Evolutionary conservation across 2,888 invertebrate genomes (phyloP).

Genomic region (Thelaira solivaga): DNA sequence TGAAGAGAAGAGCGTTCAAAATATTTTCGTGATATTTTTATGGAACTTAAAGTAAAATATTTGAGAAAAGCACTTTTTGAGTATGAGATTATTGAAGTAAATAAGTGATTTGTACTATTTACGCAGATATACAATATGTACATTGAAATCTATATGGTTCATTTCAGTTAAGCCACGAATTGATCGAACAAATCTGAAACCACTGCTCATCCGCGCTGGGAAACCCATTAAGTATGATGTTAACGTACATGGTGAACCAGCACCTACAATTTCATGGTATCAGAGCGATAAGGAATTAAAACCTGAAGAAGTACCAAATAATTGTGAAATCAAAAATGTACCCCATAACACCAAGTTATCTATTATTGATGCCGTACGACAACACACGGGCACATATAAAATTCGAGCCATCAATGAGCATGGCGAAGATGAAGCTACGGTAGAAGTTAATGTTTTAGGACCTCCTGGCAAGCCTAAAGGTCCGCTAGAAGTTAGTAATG

Average conservation of each 20-base stretch:
- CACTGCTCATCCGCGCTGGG: conserved; percentile 91
- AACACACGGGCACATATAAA: conserved; percentile 93
- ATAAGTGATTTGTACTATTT: too few relatives aligned
- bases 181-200: conserved; percentile 95
- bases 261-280: conserved; percentile 95
- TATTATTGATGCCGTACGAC: conserved; percentile 86
- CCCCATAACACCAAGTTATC: conserved; percentile 93
- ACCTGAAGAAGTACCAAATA: conserved; percentile 79
- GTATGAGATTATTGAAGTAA: too few relatives aligned
- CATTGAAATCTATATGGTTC: too few relatives aligned
- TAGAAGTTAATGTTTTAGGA: conserved; percentile 92
- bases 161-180: conserved; percentile 95
- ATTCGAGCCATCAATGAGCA: conserved; percentile 93
- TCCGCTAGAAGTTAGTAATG: conserved; percentile 91
- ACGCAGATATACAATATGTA: too few relatives aligned
- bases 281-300: conserved; percentile 87
- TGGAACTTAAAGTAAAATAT: too few relatives aligned
- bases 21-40: too few relatives aligned
- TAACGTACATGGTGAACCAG: conserved; percentile 96
- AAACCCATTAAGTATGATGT: conserved; percentile 95
- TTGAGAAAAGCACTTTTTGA: too few relatives aligned
- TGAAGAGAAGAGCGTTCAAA: too few relatives aligned
- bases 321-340: conserved; percentile 87
- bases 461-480: conserved; percentile 92
- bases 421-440: conserved; percentile 94